These are phyloP conservation scores for Tichodroma muraria DNA, from an alignment of 2,113 vertebrate species.

Conservation along the genomic window DNA sequence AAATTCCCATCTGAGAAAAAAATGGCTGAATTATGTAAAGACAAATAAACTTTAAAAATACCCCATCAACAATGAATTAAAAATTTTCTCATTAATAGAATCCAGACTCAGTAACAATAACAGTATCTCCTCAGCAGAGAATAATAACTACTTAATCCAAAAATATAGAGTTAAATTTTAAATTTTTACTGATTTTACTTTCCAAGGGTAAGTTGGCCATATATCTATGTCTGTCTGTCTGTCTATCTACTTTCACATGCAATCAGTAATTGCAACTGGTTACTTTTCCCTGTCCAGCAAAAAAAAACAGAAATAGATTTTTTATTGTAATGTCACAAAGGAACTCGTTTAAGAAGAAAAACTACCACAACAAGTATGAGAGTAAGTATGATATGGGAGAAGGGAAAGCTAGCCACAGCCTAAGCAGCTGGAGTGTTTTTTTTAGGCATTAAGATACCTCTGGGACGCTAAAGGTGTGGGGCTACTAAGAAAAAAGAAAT, in stretches of 20 bases:
- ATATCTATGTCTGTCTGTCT: not conserved
- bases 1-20: not conserved
- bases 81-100: not conserved
- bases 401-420: not conserved
- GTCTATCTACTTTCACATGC: not conserved
- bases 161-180: not conserved
- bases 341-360: not conserved
- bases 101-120: not conserved
- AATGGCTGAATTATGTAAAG: not conserved
- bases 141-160: not conserved
- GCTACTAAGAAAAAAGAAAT: not conserved
- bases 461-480: not conserved
- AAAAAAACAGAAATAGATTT: not conserved
- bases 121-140: not conserved
- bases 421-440: not conserved
- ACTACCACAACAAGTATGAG: not conserved
- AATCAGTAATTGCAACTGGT: not conserved
- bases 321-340: not conserved
- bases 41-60: not conserved
- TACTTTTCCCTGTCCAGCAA: not conserved
- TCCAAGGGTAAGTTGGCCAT: not conserved
- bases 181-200: not conserved
- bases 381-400: not conserved
- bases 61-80: not conserved
- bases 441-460: not conserved